Percentiles rank a stretch among this genome's conserved stretches.
phyloP scores from a whole-genome alignment of 2,888 invertebrate genomes.

The Meiosimyza decipiens region DNA sequence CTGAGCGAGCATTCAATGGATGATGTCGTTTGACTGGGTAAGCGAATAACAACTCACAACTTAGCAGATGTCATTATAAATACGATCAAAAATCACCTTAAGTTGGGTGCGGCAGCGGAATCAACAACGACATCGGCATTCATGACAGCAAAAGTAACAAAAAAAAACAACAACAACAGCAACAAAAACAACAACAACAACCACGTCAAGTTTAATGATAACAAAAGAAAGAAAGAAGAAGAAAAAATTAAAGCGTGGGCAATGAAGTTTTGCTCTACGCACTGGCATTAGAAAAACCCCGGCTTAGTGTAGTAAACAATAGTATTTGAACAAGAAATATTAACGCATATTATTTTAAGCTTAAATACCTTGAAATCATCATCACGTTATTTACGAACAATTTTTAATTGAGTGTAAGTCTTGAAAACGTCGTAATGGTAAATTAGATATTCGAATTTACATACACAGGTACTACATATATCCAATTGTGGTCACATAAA shows the following conservation, averaged over 20 bases:
- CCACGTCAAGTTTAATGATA: conserved; percentile 43
- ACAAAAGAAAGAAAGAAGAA: conserved; percentile 41
- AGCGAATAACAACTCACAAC: conserved; percentile 1
- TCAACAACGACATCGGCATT: neutral
- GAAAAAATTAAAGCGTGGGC: conserved; percentile 38
- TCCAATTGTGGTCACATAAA: too few relatives aligned
- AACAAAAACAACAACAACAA: conserved; percentile 34
- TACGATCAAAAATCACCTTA: conserved; percentile 2
- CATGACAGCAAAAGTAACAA: conserved; percentile 17
- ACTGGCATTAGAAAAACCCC: neutral
- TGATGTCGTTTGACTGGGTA: neutral
- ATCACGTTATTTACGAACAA: too few relatives aligned
- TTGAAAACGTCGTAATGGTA: too few relatives aligned
- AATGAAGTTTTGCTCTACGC: conserved; percentile 7
- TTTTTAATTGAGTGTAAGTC: too few relatives aligned
- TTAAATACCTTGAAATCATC: too few relatives aligned
- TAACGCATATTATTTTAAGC: too few relatives aligned
- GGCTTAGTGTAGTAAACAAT: too few relatives aligned
- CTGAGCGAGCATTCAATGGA: neutral
- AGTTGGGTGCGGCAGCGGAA: conserved; percentile 26
- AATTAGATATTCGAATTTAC: too few relatives aligned
- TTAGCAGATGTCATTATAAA: conserved; percentile 24
- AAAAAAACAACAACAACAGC: conserved; percentile 39
- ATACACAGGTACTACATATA: too few relatives aligned
- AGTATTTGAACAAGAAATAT: too few relatives aligned